A percentile compares a stretch with the other conserved stretches of the same genome.
phyloP scores from a whole-genome alignment of 2,113 vertebrate genomes.

The Pedetes capensis region DNA sequence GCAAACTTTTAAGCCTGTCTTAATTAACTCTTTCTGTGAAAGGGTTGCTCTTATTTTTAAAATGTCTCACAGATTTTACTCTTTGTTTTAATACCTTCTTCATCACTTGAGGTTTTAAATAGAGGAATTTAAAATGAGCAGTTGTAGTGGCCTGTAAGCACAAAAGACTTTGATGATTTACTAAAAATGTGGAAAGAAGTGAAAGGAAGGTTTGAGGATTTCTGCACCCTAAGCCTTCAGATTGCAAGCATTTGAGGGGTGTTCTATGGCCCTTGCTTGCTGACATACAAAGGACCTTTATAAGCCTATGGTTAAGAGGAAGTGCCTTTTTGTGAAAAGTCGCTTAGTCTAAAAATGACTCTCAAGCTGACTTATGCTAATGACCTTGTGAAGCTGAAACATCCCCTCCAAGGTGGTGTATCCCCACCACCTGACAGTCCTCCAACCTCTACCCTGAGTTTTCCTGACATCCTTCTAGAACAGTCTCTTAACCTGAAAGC shows the following conservation, averaged over 20 bases:
- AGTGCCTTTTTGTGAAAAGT: neutral
- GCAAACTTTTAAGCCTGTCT: neutral
- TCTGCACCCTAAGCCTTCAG: neutral
- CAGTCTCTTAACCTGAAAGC: neutral
- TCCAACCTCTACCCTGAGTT: neutral
- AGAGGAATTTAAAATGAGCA: neutral
- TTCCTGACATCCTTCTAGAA: neutral
- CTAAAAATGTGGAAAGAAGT: conserved; percentile 1
- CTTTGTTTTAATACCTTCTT: neutral
- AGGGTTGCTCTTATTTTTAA: neutral
- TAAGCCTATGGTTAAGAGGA: neutral
- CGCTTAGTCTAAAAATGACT: neutral
- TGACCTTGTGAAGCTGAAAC: neutral
- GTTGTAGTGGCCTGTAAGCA: neutral
- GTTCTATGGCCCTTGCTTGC: neutral
- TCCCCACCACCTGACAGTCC: fast-evolving
- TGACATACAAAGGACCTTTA: neutral
- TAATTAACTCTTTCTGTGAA: neutral
- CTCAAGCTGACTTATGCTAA: neutral
- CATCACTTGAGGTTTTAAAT: neutral
- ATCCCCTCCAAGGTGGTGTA: neutral
- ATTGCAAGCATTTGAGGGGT: fast-evolving
- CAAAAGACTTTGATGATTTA: neutral
- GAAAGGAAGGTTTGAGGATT: neutral
- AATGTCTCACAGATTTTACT: neutral